phyloP scores from a whole-genome alignment of 2,797 vertebrate genomes.

The Scolopax bukidnonensis region DNA sequence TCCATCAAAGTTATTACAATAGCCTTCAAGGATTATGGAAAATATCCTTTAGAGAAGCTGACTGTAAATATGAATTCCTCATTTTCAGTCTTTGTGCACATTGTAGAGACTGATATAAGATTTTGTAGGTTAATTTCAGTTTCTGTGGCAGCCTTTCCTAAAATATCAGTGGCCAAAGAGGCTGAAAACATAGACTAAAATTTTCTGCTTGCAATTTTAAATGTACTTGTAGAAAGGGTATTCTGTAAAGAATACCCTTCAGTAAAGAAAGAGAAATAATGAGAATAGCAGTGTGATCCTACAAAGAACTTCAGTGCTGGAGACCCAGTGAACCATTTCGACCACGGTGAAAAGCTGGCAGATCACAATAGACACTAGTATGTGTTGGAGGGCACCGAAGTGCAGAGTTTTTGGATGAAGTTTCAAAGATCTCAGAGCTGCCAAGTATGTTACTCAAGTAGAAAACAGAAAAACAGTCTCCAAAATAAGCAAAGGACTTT shows the following conservation, averaged over 20 bases:
- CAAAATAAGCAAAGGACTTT: background rate
- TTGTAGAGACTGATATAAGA: background rate
- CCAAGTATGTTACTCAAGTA: background rate
- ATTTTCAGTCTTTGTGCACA: background rate
- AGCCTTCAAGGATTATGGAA: conserved; percentile 2
- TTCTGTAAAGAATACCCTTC: background rate
- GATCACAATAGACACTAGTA: background rate
- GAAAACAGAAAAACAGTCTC: background rate
- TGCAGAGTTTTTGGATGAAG: background rate
- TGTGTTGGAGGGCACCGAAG: background rate
- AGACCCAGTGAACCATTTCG: background rate
- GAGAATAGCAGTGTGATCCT: background rate
- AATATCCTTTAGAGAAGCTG: background rate
- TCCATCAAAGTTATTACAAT: background rate
- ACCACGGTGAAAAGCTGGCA: background rate
- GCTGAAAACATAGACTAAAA: background rate
- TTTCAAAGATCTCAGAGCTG: background rate
- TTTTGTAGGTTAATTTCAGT: background rate
- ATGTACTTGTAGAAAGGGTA: background rate
- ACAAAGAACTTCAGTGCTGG: background rate
- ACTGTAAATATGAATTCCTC: background rate
- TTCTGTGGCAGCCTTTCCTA: background rate
- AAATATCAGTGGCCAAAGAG: background rate
- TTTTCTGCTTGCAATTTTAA: background rate
- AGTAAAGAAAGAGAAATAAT: background rate